A percentile compares a stretch with the other conserved stretches of the same genome.
Evolutionary conservation across 1,140 invertebrate genomes (phyloP).

Genomic region (Heliconius melpomene): DNA sequence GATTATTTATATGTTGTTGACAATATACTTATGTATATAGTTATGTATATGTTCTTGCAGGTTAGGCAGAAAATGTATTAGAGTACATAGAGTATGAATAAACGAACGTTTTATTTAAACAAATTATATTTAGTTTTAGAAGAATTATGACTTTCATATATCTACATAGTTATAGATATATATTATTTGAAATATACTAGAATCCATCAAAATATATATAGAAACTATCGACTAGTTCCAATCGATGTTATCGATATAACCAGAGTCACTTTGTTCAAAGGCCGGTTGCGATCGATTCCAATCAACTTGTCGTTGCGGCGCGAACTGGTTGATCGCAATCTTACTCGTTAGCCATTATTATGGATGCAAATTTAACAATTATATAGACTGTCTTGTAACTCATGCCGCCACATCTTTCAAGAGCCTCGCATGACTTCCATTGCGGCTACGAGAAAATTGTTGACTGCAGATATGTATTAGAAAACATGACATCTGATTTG

Average conservation of each 20-base stretch:
- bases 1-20: neutral
- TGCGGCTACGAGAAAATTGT: conserved; percentile 47
- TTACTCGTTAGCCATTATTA: conserved; percentile 68
- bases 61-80: too few relatives aligned
- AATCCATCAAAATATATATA: neutral
- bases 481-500: conserved; percentile 8
- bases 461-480: conserved; percentile 29
- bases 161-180: too few relatives aligned
- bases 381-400: conserved; percentile 41
- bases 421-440: conserved; percentile 53
- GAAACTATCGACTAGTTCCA: conserved; percentile 29
- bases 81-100: neutral
- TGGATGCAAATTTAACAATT: conserved; percentile 72
- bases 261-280: conserved; percentile 46
- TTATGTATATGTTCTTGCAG: neutral
- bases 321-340: conserved; percentile 72
- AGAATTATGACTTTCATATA: too few relatives aligned
- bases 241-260: conserved; percentile 39
- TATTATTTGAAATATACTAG: neutral
- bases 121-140: neutral
- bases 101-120: neutral
- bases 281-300: conserved; percentile 55
- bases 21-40: neutral
- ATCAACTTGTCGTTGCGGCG: conserved; percentile 67
- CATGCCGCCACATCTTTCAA: conserved; percentile 49